Base-by-base conservation (phyloP, 2,113 vertebrate genomes). In the Brachyhypopomus occidentalis region DNA sequence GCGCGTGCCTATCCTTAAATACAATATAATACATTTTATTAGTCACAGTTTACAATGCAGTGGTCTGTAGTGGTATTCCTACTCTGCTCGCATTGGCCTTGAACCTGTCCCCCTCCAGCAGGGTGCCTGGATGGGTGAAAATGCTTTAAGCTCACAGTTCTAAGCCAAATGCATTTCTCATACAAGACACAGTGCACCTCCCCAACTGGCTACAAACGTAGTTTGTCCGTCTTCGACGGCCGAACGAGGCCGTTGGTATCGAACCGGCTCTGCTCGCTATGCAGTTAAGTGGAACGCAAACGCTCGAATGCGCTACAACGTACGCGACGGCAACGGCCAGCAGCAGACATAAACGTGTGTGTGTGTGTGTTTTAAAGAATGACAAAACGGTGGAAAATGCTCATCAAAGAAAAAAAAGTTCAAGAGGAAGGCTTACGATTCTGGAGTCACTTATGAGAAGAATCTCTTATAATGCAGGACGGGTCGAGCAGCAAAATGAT, bases 191-290 rank as follows among this genome's bases (percentile, higher is more conserved):
- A 34, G 9, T 30, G 12, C 16, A 36, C 27, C 30, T 67, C 30
- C 30, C 34, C 30, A 3, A 20, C 17, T 36, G 64, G 4, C 64
- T 20, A 6, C 62, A 52, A 52, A 41, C 9, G 11, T 52, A 12
- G 12, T 5, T 52, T 52, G 11, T 52, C 45, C 0, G 0, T 52
- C 45, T 52, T 52, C 45, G 14, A 60, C 14, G n/a, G 58, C 20
- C 4, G 20, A 60, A n/a, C 5, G 19, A 17, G 3, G 0, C 27
- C 30, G 63, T 12, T 66, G 27, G 0, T 27, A 78, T 86, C 83
- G 76, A 23, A 83, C 86, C 90, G 88, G 88, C 89, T 91, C 84
- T 81, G 86, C 82, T 88, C 86, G 85, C 88, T 79, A 55, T 60
- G 62, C 23, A 6, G 5, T 73, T 75, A 30, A 75, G 36, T 7